Conservation (phyloP, 2,113 vertebrate genomes). For the western clawed frog (Xenopus tropicalis) region UCB_Xtro_10.0 CM004445.2:24288501-24289000, state of each 20-base stretch:
- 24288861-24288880: slow-evolving; percentile 96
- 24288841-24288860: slow-evolving; percentile 97
- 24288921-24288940: background rate
- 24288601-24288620: slow-evolving; percentile 48
- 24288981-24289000: too few relatives aligned
- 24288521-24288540: slow-evolving; percentile 32
- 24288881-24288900: background rate
- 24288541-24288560: slow-evolving; percentile 47
- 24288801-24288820: slow-evolving; percentile 95
- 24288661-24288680: slow-evolving; percentile 70
- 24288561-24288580: slow-evolving; percentile 57
- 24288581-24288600: slow-evolving; percentile 64
- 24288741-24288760: slow-evolving; percentile 64
- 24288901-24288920: too few relatives aligned
- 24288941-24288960: too few relatives aligned
- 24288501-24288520: slow-evolving; percentile 52
- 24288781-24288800: slow-evolving; percentile 83
- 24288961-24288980: too few relatives aligned
- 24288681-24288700: slow-evolving; percentile 80
- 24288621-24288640: slow-evolving; percentile 38
- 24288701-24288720: slow-evolving; percentile 1
- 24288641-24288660: slow-evolving; percentile 73
- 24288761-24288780: slow-evolving; percentile 76
- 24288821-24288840: slow-evolving; percentile 92
- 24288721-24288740: background rate